Percentiles rank a stretch among this genome's conserved stretches.
These are phyloP conservation scores for Clivina fossor DNA, from an alignment of 2,888 invertebrate genomes.

Conservation along the genomic window DNA sequence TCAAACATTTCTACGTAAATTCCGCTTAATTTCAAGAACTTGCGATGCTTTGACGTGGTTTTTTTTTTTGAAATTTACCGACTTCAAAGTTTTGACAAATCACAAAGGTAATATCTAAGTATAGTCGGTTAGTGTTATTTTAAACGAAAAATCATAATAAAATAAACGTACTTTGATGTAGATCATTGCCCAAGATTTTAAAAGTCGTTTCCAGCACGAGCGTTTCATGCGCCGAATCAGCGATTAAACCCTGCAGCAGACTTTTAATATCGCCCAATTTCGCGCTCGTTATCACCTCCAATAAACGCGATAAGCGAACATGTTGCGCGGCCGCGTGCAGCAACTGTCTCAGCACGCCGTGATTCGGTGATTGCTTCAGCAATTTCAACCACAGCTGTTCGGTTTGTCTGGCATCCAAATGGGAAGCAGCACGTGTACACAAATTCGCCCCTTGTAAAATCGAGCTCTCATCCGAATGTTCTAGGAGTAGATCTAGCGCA, in stretches of 20 bases:
- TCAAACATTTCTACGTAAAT: too few relatives aligned
- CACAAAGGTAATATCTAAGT: background rate
- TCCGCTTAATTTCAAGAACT: too few relatives aligned
- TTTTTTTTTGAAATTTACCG: background rate
- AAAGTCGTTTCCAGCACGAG: constrained; percentile 69
- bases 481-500: constrained; percentile 66
- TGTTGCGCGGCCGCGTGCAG: constrained; percentile 60
- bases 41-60: too few relatives aligned
- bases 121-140: background rate
- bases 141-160: constrained; percentile 22
- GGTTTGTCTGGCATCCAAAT: constrained; percentile 52
- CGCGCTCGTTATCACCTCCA: constrained; percentile 61
- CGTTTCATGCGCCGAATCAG: constrained; percentile 75
- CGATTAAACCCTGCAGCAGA: constrained; percentile 67
- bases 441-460: constrained; percentile 46
- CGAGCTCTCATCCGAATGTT: constrained; percentile 45
- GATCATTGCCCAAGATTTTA: constrained; percentile 67
- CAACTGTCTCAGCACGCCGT: constrained; percentile 53
- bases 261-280: constrained; percentile 65
- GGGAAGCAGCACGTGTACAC: constrained; percentile 55
- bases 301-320: constrained; percentile 59
- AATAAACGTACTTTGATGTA: constrained; percentile 57
- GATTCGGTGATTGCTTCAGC: constrained; percentile 52
- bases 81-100: background rate
- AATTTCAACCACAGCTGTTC: constrained; percentile 58